Conservation (phyloP, 2,797 vertebrate genomes). For the Phrynocephalus vlangalii region DNA sequence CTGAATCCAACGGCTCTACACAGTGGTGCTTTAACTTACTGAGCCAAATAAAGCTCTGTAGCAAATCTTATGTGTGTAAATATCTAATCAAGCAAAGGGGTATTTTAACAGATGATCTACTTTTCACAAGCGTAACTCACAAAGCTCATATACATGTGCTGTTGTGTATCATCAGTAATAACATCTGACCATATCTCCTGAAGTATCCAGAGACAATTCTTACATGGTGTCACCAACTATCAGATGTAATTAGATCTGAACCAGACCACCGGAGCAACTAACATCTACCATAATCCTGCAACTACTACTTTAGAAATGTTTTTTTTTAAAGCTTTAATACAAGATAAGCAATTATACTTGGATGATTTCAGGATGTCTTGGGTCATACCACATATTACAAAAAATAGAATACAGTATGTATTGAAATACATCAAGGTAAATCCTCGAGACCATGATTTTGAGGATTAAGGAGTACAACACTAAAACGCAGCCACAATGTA, state of each 20-base stretch:
- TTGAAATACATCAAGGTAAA: background rate
- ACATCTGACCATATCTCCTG: background rate
- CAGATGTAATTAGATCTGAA: background rate
- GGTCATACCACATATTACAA: background rate
- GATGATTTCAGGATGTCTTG: background rate
- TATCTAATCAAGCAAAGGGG: conserved; percentile 6
- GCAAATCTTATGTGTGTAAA: background rate
- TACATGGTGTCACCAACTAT: background rate
- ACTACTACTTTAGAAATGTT: too few species aligned
- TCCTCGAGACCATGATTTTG: background rate
- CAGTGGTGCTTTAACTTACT: too few species aligned
- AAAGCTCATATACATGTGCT: background rate
- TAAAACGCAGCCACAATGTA: background rate
- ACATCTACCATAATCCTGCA: too few species aligned
- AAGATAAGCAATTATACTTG: background rate
- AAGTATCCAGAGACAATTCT: background rate
- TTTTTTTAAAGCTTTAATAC: background rate
- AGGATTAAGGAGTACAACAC: background rate
- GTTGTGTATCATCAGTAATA: too few species aligned
- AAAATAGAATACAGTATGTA: conserved; percentile 6
- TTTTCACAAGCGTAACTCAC: background rate
- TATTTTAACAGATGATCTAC: background rate
- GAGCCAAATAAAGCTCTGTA: too few species aligned
- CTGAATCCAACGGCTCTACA: too few species aligned
- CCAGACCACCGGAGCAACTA: too few species aligned